Evolutionary conservation across 2,113 vertebrate species (phyloP), one percentile per base, ranked within the genome.

Genomic region (Brachionichthys hirsutus): DNA sequence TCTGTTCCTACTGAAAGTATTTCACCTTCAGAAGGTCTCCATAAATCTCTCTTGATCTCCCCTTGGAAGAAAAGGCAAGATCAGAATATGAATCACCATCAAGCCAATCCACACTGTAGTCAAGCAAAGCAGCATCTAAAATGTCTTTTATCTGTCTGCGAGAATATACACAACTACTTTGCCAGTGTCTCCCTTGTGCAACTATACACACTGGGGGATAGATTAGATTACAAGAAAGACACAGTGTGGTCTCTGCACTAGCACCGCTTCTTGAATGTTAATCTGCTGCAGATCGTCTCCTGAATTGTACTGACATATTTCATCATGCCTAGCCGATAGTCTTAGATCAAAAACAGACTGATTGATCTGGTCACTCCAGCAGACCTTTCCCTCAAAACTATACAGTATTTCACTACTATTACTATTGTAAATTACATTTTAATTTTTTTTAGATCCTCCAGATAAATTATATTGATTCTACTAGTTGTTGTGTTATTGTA

Each of bases 71-170:
- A 71, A 73, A 71, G 49, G 34, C 69, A 62, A 62, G 73, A 55
- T 59, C 49, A 69, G 85, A 86, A 87, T 89, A 77, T 72, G 62
- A 87, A 87, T 83, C 18, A 76, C 75, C 58, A 47, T 18, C 10
- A n/a, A 63, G 71, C 74, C 67, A 62, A 61, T 78, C 49, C 35
- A 17, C 38, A 70, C 65, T 55, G 45, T 46, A 60, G 62, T 50
- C 48, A 40, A 50, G 56, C 61, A 46, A 2, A 57, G 60, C 66
- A 67, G 43, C 74, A 64, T 72, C 51, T 64, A 45, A 63, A 58
- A 70, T 55, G 58, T 81, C 44, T 82, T 80, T 80, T 71, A 75
- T 86, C 70, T 65, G 30, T 67, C 54, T 68, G 46, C 49, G 47
- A 12, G 16, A 52, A 43, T 38, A 22, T 52, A 16, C 43, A 46